A percentile compares a stretch with the other conserved stretches of the same genome.
Conservation (phyloP, 2,888 invertebrate genomes). For the Netelia virgata region DNA sequence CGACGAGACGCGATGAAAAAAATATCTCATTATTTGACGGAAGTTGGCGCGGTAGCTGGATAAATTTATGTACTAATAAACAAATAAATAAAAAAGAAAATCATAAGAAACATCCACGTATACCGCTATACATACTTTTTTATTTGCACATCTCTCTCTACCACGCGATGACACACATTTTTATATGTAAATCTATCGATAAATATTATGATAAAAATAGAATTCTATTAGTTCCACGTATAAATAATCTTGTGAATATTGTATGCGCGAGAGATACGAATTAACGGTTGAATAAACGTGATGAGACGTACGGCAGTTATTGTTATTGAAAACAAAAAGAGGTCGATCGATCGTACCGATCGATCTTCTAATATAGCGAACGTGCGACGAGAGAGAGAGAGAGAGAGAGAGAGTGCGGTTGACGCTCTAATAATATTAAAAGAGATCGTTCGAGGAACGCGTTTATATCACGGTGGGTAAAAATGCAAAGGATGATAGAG, state of each 20-base stretch:
- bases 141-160: background rate
- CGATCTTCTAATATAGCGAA: no score
- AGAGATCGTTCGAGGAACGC: background rate
- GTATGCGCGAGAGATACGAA: no score
- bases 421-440: background rate
- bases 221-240: background rate
- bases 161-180: background rate
- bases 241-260: no score
- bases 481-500: background rate
- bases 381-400: no score
- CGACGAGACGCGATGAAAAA: conserved; percentile 2
- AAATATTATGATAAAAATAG: background rate
- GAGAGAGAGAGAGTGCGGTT: background rate
- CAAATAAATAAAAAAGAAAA: background rate
- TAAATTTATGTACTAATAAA: background rate
- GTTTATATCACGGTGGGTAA: background rate
- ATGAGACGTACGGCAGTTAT: no score
- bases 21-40: background rate
- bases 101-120: background rate
- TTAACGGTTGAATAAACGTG: no score
- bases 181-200: background rate
- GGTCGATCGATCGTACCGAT: no score
- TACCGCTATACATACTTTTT: background rate
- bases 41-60: background rate
- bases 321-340: no score